Evolutionary conservation across 2,888 invertebrate species (phyloP).

Genomic region (Clitarchus hookeri): DNA sequence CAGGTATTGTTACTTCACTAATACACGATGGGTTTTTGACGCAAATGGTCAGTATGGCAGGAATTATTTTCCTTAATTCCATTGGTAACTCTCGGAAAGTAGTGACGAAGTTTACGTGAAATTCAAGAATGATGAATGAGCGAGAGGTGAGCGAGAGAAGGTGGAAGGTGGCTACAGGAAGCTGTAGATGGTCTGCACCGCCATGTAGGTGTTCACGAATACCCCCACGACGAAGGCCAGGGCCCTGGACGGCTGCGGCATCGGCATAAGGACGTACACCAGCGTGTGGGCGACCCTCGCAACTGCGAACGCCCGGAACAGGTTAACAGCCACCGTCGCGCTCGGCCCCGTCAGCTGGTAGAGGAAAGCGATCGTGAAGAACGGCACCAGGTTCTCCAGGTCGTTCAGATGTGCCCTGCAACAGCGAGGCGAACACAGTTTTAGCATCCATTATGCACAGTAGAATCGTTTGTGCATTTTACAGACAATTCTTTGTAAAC

Average conservation of each 20-base stretch:
- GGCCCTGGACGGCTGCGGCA: constrained; percentile 64
- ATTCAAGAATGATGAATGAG: too few species aligned
- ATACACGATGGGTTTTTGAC: too few species aligned
- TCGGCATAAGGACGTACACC: constrained; percentile 64
- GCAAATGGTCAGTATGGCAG: too few species aligned
- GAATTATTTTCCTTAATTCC: too few species aligned
- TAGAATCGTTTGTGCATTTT: too few species aligned
- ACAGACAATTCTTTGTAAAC: too few species aligned
- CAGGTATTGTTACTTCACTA: too few species aligned
- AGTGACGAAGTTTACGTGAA: too few species aligned
- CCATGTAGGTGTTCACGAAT: constrained; percentile 59
- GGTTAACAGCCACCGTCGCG: constrained; percentile 56
- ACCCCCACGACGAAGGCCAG: constrained; percentile 56
- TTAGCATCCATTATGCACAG: too few species aligned
- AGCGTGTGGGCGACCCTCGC: constrained; percentile 66
- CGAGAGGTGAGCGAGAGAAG: neutral
- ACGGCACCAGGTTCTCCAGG: constrained; percentile 71
- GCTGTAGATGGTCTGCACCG: constrained; percentile 45
- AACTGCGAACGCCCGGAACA: constrained; percentile 63
- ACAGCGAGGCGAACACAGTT: constrained; percentile 35
- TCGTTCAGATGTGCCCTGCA: constrained; percentile 72
- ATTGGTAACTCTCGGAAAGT: too few species aligned
- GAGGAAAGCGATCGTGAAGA: constrained; percentile 63
- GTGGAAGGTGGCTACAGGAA: constrained; percentile 21
- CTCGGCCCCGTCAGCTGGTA: constrained; percentile 66